Percentiles rank a stretch among this genome's conserved stretches.
Evolutionary conservation across 2,113 vertebrate genomes (phyloP).

Genomic region (Ophiodon elongatus): DNA sequence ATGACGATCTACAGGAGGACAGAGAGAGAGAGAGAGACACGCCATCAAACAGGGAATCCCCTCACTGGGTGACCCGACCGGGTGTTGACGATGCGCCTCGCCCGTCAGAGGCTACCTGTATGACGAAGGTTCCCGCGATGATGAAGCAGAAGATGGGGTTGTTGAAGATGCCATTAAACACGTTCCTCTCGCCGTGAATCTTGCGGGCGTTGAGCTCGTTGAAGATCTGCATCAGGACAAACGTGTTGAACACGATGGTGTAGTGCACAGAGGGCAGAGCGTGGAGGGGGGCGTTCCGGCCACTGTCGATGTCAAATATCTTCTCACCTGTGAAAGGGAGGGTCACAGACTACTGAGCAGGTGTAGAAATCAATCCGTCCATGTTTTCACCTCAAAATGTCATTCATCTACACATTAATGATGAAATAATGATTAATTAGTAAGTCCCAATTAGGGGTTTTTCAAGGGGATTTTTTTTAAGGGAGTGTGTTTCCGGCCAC

Average conservation of each 20-base stretch:
- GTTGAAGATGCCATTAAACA: conserved; percentile 96
- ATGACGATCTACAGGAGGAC: conserved; percentile 88
- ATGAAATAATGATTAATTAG: background rate
- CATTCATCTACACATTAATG: background rate
- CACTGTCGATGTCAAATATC: conserved; percentile 94
- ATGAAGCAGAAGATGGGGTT: conserved; percentile 97
- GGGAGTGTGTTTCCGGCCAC: background rate
- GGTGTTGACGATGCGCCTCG: background rate
- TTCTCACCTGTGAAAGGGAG: conserved; percentile 87
- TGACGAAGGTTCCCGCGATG: conserved; percentile 91
- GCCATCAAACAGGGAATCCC: background rate
- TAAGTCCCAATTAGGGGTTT: background rate
- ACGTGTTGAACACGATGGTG: conserved; percentile 98
- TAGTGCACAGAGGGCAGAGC: conserved; percentile 97
- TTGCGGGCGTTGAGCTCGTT: conserved; percentile 98
- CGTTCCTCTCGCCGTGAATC: conserved; percentile 98
- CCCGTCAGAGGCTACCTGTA: conserved; percentile 86
- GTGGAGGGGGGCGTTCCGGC: conserved; percentile 94
- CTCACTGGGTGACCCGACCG: background rate
- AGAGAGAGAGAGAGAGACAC: background rate
- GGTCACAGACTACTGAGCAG: background rate
- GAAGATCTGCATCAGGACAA: conserved; percentile 99
- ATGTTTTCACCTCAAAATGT: background rate
- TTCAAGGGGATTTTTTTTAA: background rate
- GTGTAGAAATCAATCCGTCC: too few relatives aligned